Base-by-base conservation (phyloP, 2,797 vertebrate species). In the Bovichtus diacanthus region DNA sequence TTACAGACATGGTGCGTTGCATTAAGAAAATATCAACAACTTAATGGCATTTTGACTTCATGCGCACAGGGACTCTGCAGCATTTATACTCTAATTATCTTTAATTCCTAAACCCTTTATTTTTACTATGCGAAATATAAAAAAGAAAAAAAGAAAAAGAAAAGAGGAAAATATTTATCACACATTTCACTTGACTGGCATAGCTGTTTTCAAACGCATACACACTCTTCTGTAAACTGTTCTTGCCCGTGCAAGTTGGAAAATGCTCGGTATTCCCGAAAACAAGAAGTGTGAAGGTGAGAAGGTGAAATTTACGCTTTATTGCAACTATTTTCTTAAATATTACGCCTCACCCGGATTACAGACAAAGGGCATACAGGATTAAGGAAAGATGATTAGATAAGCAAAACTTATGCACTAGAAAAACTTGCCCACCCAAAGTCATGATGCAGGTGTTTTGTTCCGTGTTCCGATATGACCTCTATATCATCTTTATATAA, bases 301-400 rank as follows among this genome's bases (percentile, higher is more conserved):
- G 16, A 38, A 53, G 56, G 75, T 70, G 38, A 83, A 76, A 87
- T 80, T 43, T 60, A 70, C 19, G 62, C 83, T 77, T 75, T 47
- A 64, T 1, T 74, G 70, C 70, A 81, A 70, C 61, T 84, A 74
- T 83, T 84, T 70, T 34, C n/a, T 51, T 76, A 84, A 86, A 75
- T 65, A 80, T 54, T 23, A 71, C 0, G 44, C 67, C 74, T 76
- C 69, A 72, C 70, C 38, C n/a, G 29, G 31, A 74, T 38, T 46
- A 65, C 49, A 74, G 56, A 85, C 73, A 68, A 62, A 65, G 55
- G 18, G 50, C 53, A 41, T 23, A 44, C 16, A 64, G 72, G 75
- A 72, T 81, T 77, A 58, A 38, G 34, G 46, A 38, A 23, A 75
- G 56, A 81, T 73, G 66, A 76, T 75, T 25, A 80, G 68, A 78